Evolutionary conservation across 1,140 invertebrate genomes (phyloP), one percentile per base, ranked within the genome.

Genomic region (Eupeodes corollae): DNA sequence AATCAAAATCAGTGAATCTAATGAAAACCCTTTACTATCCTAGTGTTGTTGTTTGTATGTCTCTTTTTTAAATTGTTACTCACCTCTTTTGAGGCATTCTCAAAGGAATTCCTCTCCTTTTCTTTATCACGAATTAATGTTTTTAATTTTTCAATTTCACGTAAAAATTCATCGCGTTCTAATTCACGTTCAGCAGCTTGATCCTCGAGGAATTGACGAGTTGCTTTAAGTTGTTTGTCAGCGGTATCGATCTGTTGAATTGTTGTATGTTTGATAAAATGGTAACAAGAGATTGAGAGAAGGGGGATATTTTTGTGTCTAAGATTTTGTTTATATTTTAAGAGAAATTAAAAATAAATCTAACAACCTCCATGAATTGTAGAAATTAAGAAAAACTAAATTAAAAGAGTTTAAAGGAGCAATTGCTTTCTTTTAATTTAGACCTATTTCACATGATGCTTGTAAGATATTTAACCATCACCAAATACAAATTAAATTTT

Each of bases 161-260:
- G 75, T 42, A 77, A 74, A 50, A 79, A 83, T 54, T 88, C 86
- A 64, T 88, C 86, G 18, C 85, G 73, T 68, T 88, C 86, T 44
- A 71, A 70, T 69, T 88, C 86, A 30, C 86, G 73, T 61, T 89
- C 86, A 32, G 66, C 69, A 18, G 85, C 82, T 67, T 88, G 86
- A 58, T 88, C 84, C 56, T 88, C 86, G 48, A 88, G 72, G 69
- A 88, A 88, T 60, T 77, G 75, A 1, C 80, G 72, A 2, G 80
- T 86, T 13, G 77, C 75, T 54, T 77, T 76, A 35, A 87, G 71
- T 70, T 87, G 82, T 49, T 86, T 85, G 69, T 88, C 84, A 21
- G 86, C 83, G 35, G 81, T 82, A 51, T 83, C 81, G 56, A 88
- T 77, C 85, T 89, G 58, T 26, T 26, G 21, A 26, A 26, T 26